These are phyloP conservation scores for Dryadula phaetusa DNA, from an alignment of 2,888 invertebrate species.

Conservation along the genomic window DNA sequence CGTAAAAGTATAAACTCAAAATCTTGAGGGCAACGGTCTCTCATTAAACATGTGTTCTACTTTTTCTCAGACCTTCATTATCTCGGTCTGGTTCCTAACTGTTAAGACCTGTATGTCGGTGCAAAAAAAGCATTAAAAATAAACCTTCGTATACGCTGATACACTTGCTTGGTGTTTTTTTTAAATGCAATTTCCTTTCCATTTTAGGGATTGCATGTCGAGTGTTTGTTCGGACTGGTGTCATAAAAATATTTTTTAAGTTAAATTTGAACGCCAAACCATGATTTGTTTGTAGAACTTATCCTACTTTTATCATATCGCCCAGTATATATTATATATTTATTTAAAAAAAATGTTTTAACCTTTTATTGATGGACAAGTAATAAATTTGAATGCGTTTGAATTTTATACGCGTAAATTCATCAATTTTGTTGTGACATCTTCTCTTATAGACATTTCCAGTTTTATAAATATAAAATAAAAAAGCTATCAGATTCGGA, in stretches of 20 bases:
- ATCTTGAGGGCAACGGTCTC: constrained; percentile 29
- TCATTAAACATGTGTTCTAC: constrained; percentile 38
- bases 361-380: no score
- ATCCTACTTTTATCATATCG: no score
- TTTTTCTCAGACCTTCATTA: constrained; percentile 41
- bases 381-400: no score
- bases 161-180: background rate
- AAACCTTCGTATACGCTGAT: background rate
- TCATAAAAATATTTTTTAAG: background rate
- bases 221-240: background rate
- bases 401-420: no score
- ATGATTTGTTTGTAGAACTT: no score
- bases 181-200: constrained; percentile 8
- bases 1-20: constrained; percentile 21
- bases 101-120: constrained; percentile 30
- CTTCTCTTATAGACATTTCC: no score
- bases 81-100: constrained; percentile 41
- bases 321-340: no score
- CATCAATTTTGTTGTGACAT: no score
- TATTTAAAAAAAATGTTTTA: no score
- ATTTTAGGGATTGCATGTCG: background rate
- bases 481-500: no score
- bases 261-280: background rate
- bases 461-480: no score
- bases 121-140: constrained; percentile 6